Conservation (phyloP, 53 echinoderm and acorn worm species). For the Stichopus horrens region DNA sequence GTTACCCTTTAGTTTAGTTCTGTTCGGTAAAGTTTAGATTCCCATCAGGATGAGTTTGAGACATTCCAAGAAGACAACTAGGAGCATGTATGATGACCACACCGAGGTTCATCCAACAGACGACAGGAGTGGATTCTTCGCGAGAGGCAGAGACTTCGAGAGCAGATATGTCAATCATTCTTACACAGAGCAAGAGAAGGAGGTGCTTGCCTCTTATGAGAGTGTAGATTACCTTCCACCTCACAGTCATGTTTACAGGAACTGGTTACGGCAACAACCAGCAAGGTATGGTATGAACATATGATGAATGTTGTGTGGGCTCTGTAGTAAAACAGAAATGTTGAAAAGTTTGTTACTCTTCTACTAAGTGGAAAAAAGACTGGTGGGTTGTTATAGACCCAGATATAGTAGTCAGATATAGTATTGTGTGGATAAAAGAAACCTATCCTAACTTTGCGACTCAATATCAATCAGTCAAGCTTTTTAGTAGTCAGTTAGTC, state of each 20-base stretch:
- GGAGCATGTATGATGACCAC: conserved; percentile 54
- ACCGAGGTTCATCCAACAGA: conserved; percentile 83
- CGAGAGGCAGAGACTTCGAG: conserved; percentile 94
- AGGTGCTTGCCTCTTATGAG: conserved; percentile 81
- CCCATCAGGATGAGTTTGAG: conserved; percentile 24
- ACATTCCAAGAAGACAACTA: conserved; percentile 55
- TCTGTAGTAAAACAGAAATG: not conserved
- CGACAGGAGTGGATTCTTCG: conserved; percentile 87
- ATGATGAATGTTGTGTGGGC: not conserved
- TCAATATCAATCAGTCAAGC: too few relatives aligned
- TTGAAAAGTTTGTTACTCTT: too few relatives aligned
- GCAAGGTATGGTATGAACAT: conserved; percentile 63
- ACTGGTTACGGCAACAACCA: conserved; percentile 95
- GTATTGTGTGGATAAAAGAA: too few relatives aligned
- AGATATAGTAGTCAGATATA: too few relatives aligned
- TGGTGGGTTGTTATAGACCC: too few relatives aligned
- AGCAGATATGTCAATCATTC: conserved; percentile 93
- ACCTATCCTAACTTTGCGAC: too few relatives aligned
- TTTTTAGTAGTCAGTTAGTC: too few relatives aligned
- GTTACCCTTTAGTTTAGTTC: too few relatives aligned
- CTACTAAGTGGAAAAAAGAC: too few relatives aligned
- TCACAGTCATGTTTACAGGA: conserved; percentile 95
- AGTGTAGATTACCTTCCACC: conserved; percentile 95
- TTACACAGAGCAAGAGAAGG: conserved; percentile 91
- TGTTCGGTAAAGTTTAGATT: too few relatives aligned